Evolutionary conservation across 2,797 vertebrate genomes (phyloP).

Genomic region (Hybognathus amarus): DNA sequence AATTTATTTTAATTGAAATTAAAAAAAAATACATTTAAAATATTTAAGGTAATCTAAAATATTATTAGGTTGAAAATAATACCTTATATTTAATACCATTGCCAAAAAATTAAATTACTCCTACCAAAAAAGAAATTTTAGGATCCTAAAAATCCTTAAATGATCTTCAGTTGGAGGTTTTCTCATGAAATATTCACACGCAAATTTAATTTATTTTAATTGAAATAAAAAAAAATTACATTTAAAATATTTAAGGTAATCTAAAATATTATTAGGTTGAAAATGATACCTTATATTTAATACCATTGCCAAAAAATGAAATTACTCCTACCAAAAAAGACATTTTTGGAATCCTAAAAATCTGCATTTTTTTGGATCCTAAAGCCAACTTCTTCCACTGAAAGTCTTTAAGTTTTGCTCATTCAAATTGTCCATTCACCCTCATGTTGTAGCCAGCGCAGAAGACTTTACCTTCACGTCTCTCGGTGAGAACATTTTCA

Average conservation of each 20-base stretch:
- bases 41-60: neutral
- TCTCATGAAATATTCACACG: neutral
- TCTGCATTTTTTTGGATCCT: too few relatives aligned
- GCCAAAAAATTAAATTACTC: neutral
- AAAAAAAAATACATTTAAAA: too few relatives aligned
- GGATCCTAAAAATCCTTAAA: too few relatives aligned
- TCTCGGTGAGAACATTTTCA: constrained; percentile 85
- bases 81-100: neutral
- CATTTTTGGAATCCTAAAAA: too few relatives aligned
- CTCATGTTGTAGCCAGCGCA: constrained; percentile 77
- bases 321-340: neutral
- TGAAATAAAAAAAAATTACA: too few relatives aligned
- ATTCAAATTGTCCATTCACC: neutral
- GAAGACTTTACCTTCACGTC: constrained; percentile 89
- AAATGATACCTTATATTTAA: neutral
- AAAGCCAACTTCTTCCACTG: neutral
- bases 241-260: too few relatives aligned
- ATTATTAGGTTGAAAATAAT: neutral
- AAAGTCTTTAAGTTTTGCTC: neutral
- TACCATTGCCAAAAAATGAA: neutral
- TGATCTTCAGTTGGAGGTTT: too few relatives aligned
- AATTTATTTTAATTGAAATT: neutral
- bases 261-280: neutral
- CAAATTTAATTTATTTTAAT: neutral
- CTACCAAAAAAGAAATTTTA: neutral